Evolutionary conservation across 1,140 invertebrate genomes (phyloP), one percentile per base, ranked within the genome.

Genomic region (Himalopsyche phryganea): DNA sequence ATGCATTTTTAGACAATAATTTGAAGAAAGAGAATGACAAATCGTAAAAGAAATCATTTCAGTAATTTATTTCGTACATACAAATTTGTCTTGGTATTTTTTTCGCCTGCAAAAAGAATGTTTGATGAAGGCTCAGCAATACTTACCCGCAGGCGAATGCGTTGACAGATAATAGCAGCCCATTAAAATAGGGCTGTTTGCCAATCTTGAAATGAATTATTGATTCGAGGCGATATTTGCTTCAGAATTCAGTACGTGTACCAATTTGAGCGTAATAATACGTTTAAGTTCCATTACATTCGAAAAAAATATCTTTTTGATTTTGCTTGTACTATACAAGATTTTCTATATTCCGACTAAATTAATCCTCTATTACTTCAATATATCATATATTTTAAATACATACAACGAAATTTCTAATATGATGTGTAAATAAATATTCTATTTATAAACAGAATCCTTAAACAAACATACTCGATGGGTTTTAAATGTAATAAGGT

Each of bases 161-260:
- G 23, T 28, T 28, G 18, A 45, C 42, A 20, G 13, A n/a, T 19
- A 45, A 45, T 17, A 11, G 18, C 28, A 13, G 18, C 20, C 13
- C 11, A 46, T 46, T 46, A 46, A 23, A 32, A 51, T 13, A n/a
- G n/a, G 40, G 32, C 42, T 10, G 14, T 42, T 50, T 40, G 38
- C 55, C 44, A 59, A 59, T 60, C 58, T 60, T 60, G 44, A 7
- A 11, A 2, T 59, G 44, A 60, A 60, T 60, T 53, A 60, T 60
- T 60, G 13, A 60, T 50, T 58, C 23, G 17, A 13, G 32, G 18
- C 49, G 41, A 45, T 23, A 38, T 40, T 46, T 51, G 28, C 33
- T 11, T 15, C 35, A 19, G 38, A 42, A 14, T 41, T 47, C 46
- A 15, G 23, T 40, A 28, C 19, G 9, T n/a, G 33, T 42, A 47